Evolutionary conservation across 2,797 vertebrate species (phyloP), one percentile per base, ranked within the genome.

Genomic region (Agapornis canus): DNA sequence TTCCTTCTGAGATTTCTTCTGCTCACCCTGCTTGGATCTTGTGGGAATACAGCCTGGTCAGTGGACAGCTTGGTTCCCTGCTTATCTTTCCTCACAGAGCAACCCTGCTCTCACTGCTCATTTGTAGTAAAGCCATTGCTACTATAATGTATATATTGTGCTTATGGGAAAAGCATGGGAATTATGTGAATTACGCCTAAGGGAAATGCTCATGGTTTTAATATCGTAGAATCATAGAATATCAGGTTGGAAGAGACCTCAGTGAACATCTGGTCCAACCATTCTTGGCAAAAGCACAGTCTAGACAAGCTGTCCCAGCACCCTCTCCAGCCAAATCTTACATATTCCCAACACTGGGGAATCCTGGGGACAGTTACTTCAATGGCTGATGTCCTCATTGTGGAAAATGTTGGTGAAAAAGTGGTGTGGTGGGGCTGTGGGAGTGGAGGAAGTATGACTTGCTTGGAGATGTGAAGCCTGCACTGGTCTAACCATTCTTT

Each of bases 1-100:
- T 60, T 40, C 32, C 29, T 2, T 56, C n/a, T 14, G 26, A 32
- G 40, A n/a, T 66, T 70, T 47, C 31, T 82, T 51, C 49, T 39
- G 17, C 43, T 14, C 7, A 3, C 4, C 11, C 1, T 11, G 0
- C 48, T 82, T 43, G 15, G 2, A 7, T 64, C 52, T 45, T 45
- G 37, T 23, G 29, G 31, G 48, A 26, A n/a, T 64, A 2, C 19
- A 9, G 8, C 11, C 8, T 21, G 18, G 18, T 35, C 52, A 31
- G 37, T 11, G 9, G 35, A 35, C 35, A 35, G 35, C 35, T 32
- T 10, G 11, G 11, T 42, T 52, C 40, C 45, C 22, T 27, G 15
- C 21, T 66, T 11, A 5, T n/a, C 32, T 37, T 51, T 68, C 32
- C 31, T n/a, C 6, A 3, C 18, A 65, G 45, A 42, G 22, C 54